phyloP scores from a whole-genome alignment of 1,140 invertebrate genomes.

The Zaprionus taronus region DNA sequence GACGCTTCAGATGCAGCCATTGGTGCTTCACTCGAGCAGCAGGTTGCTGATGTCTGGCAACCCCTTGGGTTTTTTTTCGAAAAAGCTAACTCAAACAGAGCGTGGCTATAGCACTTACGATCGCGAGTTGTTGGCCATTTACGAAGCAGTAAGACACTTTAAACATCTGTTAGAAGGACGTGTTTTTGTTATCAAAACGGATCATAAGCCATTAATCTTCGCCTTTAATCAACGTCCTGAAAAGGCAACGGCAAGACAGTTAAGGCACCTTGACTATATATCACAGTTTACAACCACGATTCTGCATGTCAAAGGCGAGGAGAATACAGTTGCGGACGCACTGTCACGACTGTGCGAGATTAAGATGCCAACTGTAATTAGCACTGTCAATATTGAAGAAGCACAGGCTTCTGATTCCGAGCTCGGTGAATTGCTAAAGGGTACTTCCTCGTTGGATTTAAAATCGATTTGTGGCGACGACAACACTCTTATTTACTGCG shows the following conservation, averaged over 20 bases:
- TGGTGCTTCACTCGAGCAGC: conserved; percentile 83
- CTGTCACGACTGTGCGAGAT: neutral
- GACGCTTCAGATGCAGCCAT: conserved; percentile 82
- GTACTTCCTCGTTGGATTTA: too few relatives aligned
- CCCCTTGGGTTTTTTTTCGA: conserved; percentile 82
- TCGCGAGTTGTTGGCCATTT: too few relatives aligned
- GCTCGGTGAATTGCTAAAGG: too few relatives aligned
- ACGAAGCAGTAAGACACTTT: neutral
- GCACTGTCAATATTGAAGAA: neutral
- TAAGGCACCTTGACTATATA: neutral
- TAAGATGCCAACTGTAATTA: conserved; percentile 2
- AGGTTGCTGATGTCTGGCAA: conserved; percentile 45
- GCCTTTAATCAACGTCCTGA: neutral
- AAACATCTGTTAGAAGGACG: too few relatives aligned
- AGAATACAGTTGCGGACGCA: too few relatives aligned
- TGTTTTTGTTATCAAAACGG: too few relatives aligned
- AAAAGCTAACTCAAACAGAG: neutral
- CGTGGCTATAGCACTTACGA: neutral
- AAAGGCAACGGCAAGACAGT: neutral
- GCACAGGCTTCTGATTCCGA: too few relatives aligned
- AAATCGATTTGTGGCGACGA: too few relatives aligned
- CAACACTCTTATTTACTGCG: too few relatives aligned
- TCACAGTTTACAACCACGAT: too few relatives aligned
- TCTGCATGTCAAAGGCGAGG: conserved; percentile 8
- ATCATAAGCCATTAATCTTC: too few relatives aligned